Percentiles rank a stretch among this genome's conserved stretches.
Conservation (phyloP, 2,888 invertebrate genomes). For the Leucophora obtusa region DNA sequence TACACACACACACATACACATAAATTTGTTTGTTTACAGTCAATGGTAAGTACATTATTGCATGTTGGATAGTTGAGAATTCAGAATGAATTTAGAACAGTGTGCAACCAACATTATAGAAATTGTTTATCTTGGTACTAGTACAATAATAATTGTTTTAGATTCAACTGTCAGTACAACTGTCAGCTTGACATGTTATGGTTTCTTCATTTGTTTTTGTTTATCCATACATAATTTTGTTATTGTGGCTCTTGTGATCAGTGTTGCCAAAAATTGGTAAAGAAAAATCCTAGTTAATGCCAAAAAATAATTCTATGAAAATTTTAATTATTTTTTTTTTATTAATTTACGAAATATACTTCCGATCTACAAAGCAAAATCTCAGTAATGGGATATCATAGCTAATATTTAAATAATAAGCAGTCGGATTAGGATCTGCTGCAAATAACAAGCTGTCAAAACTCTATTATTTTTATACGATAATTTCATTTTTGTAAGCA, state of each 20-base stretch:
- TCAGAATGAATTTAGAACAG: conserved; percentile 18
- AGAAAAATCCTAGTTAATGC: too few species aligned
- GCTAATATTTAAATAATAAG: too few species aligned
- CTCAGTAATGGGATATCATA: too few species aligned
- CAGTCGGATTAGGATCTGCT: too few species aligned
- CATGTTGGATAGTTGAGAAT: conserved; percentile 21
- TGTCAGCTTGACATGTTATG: conserved; percentile 32
- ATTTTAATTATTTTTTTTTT: too few species aligned
- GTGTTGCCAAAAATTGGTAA: too few species aligned
- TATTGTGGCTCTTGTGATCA: neutral
- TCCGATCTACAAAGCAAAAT: too few species aligned
- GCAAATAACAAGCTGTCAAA: too few species aligned
- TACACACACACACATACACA: neutral
- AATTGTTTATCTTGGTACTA: conserved; percentile 29
- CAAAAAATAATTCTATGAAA: too few species aligned
- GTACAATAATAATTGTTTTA: conserved; percentile 38
- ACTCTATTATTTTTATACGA: too few species aligned
- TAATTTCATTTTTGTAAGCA: too few species aligned
- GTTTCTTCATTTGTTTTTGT: conserved; percentile 28
- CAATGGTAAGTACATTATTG: conserved; percentile 2
- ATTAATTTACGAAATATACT: too few species aligned
- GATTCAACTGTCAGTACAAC: conserved; percentile 23
- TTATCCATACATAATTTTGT: neutral
- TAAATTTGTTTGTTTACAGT: neutral
- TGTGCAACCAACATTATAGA: conserved; percentile 22